Conservation (phyloP, 2,113 vertebrate genomes). For the Danionella cerebrum region DNA sequence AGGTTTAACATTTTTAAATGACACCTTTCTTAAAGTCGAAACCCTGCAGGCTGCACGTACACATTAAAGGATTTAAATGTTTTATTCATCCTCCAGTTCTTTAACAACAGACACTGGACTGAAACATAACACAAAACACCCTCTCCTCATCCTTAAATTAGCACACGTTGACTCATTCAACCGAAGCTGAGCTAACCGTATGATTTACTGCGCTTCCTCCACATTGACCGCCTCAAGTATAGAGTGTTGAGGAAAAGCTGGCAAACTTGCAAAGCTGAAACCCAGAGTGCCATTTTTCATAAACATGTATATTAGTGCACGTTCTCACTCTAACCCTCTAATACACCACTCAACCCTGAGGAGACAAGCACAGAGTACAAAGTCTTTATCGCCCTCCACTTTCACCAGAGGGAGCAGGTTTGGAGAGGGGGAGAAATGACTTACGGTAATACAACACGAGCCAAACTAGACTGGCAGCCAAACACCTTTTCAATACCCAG, state of each 20-base stretch:
- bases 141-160: conserved; percentile 46
- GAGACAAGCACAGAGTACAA: conserved; percentile 41
- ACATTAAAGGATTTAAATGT: conserved; percentile 51
- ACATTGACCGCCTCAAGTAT: conserved; percentile 48
- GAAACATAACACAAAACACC: conserved; percentile 35
- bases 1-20: conserved; percentile 54
- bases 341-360: conserved; percentile 23
- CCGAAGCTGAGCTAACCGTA: conserved; percentile 56
- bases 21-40: conserved; percentile 48
- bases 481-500: conserved; percentile 19
- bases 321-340: conserved; percentile 41
- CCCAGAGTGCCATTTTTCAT: conserved; percentile 53
- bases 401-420: conserved; percentile 36
- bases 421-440: not conserved
- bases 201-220: conserved; percentile 54
- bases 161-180: conserved; percentile 47
- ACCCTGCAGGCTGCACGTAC: conserved; percentile 46
- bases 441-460: not conserved
- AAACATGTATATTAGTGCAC: conserved; percentile 43
- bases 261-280: conserved; percentile 42
- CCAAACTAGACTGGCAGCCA: conserved; percentile 36
- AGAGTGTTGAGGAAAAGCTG: conserved; percentile 48
- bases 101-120: conserved; percentile 35
- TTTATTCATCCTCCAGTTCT: conserved; percentile 44
- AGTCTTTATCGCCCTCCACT: conserved; percentile 41